phyloP scores from a whole-genome alignment of 2,113 vertebrate genomes.

The Agelaius phoeniceus region DNA sequence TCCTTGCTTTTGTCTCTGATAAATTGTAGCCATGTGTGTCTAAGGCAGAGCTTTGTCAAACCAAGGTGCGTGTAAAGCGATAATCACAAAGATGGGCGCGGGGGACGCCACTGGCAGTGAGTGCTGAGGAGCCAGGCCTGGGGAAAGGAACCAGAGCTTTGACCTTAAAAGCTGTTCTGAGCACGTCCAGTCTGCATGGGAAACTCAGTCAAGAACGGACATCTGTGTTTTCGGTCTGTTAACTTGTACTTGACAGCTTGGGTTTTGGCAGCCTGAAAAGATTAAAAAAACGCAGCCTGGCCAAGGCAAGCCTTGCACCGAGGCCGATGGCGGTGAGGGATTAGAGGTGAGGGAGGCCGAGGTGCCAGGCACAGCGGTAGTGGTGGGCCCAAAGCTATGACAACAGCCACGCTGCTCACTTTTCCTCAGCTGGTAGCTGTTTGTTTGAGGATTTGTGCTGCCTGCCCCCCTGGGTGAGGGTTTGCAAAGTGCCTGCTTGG shows the following conservation, averaged over 20 bases:
- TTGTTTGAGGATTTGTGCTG: not conserved
- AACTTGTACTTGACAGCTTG: slow-evolving; percentile 38
- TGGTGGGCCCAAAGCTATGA: not conserved
- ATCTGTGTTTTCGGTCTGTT: slow-evolving; percentile 45
- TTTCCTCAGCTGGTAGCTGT: not conserved
- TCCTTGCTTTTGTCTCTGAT: not conserved
- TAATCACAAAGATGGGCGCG: rapidly evolving
- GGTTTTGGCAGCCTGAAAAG: slow-evolving; percentile 26
- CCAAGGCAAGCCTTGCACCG: not conserved
- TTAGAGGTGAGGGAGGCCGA: not conserved
- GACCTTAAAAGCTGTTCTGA: slow-evolving; percentile 18
- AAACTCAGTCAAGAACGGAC: not conserved
- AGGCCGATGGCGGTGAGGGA: not conserved
- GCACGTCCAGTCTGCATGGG: not conserved
- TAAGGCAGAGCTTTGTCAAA: not conserved
- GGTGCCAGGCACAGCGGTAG: not conserved
- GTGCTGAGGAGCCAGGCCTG: not conserved
- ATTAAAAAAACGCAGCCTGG: not conserved
- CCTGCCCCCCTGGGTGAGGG: not conserved
- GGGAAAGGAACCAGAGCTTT: not conserved
- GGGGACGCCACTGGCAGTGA: not conserved
- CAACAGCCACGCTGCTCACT: not conserved
- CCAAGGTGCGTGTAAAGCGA: rapidly evolving
- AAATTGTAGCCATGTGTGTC: rapidly evolving
- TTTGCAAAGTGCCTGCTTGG: not conserved